Evolutionary conservation across 2,888 invertebrate species (phyloP).

Genomic region (Plusia festucae): DNA sequence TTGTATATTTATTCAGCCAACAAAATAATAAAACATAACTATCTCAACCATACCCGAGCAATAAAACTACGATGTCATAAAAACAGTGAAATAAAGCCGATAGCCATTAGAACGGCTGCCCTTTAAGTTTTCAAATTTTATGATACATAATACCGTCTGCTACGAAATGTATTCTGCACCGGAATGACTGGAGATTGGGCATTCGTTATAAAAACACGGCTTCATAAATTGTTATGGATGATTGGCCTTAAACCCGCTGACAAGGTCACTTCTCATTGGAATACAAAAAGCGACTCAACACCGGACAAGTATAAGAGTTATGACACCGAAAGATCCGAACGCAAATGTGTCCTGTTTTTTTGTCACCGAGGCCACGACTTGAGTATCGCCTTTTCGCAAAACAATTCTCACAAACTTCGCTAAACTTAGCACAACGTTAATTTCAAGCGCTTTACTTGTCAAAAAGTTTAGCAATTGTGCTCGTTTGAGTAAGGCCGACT

Average conservation of each 20-base stretch:
- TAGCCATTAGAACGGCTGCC: constrained; percentile 59
- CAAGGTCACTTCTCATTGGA: constrained; percentile 26
- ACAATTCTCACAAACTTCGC: constrained; percentile 58
- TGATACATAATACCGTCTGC: constrained; percentile 24
- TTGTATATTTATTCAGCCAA: constrained; percentile 5
- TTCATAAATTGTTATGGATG: constrained; percentile 21
- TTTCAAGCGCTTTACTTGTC: constrained; percentile 78
- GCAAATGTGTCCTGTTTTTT: constrained; percentile 36
- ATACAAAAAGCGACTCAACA: constrained; percentile 29
- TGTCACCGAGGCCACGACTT: constrained; percentile 32
- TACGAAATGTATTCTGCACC: constrained; percentile 31
- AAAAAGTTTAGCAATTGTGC: constrained; percentile 78
- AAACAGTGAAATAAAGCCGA: constrained; percentile 49
- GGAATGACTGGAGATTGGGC: constrained; percentile 6
- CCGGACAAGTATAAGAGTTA: constrained; percentile 8
- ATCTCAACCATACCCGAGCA: constrained; percentile 6
- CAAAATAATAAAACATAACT: constrained; percentile 19
- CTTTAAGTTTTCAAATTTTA: constrained; percentile 33
- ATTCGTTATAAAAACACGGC: constrained; percentile 19
- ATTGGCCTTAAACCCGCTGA: constrained; percentile 20
- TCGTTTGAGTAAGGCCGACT: constrained; percentile 69
- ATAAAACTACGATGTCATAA: constrained; percentile 39
- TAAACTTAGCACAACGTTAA: constrained; percentile 71
- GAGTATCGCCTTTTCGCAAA: constrained; percentile 46
- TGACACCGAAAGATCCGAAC: constrained; percentile 22